These are phyloP conservation scores for Dicranocentrus wangi DNA, from an alignment of 2,888 invertebrate genomes.

Conservation along the genomic window DNA sequence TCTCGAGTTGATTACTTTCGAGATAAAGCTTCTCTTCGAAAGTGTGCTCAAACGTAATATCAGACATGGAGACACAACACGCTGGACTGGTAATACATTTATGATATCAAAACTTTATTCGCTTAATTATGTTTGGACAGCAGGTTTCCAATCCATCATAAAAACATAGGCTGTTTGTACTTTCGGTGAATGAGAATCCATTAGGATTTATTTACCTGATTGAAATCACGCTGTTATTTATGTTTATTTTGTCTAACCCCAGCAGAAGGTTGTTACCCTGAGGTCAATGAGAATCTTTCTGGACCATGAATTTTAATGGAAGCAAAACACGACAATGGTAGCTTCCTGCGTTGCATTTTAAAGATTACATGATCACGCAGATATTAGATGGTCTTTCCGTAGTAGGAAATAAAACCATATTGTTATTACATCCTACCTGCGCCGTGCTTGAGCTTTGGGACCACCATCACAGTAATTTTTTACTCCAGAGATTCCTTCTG, in stretches of 20 bases:
- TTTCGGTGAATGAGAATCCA: not conserved
- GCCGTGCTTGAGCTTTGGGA: too few species aligned
- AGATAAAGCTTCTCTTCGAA: not conserved
- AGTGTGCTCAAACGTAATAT: not conserved
- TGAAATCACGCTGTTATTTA: constrained; percentile 6
- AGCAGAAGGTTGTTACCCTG: not conserved
- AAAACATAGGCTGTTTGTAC: not conserved
- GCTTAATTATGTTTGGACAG: not conserved
- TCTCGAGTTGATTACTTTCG: constrained; percentile 2
- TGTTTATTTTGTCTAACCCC: not conserved
- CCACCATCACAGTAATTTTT: too few species aligned
- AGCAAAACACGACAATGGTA: too few species aligned
- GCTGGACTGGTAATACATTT: too few species aligned
- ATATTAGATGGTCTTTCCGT: too few species aligned
- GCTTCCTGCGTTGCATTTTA: too few species aligned
- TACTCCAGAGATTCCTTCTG: too few species aligned
- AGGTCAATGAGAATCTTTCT: not conserved
- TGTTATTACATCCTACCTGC: too few species aligned
- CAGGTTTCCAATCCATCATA: constrained; percentile 37
- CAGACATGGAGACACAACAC: too few species aligned
- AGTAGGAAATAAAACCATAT: too few species aligned
- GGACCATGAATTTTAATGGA: constrained; percentile 20
- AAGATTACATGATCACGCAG: too few species aligned
- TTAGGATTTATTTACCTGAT: constrained; percentile 1
- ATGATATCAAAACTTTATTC: not conserved